Base-by-base conservation (phyloP, 2,113 vertebrate species). In the Varanus salvator region DNA sequence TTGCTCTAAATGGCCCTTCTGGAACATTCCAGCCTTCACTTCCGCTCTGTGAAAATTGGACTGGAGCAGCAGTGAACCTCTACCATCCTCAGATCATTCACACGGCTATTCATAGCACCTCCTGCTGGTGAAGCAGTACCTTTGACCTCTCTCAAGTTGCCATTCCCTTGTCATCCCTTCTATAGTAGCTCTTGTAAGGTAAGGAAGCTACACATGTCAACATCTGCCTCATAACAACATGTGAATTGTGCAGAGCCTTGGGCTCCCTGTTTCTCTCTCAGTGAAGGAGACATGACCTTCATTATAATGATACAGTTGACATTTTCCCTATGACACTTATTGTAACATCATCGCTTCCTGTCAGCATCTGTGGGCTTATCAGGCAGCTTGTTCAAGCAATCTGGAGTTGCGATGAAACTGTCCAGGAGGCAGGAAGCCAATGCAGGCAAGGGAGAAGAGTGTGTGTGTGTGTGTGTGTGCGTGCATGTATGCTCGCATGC, bases 251-350 rank as follows among this genome's bases (percentile, higher is more conserved):
- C 89, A 87, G 89, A 96, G 95, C 93, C 92, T 80, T 93, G 92
- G 96, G 94, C 93, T 93, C 92, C 93, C 68, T 85, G 82, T 84
- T 91, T 29, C 66, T 88, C 75, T 85, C 86, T 80, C 93, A 81
- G 91, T 95, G 95, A 95, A 93, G 91, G 94, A 96, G 89, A 93
- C 94, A 95, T 96, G 95, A 96, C 95, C 95, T 96, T 97, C 96
- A 96, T 96, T 96, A 95, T 96, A 96, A 96, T 94, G 95, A 95
- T 96, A 95, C 91, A 92, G 94, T 94, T 96, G 96, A 95, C 95
- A 97, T 96, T 96, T 97, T 96, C 95, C 90, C 76, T 85, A 89
- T 94, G 95, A 96, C 93, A 94, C 94, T 95, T 95, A 94, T 85
- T 95, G 94, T 94, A 95, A 92, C 94, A 96, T 95, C 94, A 91